Percentiles rank a stretch among this genome's conserved stretches.
Conservation (phyloP, 2,797 vertebrate species). For the Acipenser transmontanus region DNA sequence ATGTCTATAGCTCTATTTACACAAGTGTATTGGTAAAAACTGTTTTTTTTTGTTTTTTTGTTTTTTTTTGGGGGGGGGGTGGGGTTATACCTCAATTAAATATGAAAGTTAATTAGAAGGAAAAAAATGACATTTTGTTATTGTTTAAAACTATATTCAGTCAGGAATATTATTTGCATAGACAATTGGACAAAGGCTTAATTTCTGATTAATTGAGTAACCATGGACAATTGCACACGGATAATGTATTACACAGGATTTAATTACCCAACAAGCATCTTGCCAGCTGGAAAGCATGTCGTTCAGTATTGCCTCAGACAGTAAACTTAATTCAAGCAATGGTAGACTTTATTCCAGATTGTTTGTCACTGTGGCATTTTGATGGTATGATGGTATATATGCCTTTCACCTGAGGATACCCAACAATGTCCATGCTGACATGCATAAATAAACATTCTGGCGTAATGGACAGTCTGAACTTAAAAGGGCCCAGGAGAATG, state of each 20-base stretch:
- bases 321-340: conserved; percentile 12
- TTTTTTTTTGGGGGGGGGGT: neutral
- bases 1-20: no score
- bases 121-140: neutral
- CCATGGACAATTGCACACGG: conserved; percentile 22
- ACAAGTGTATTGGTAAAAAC: no score
- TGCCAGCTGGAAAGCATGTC: conserved; percentile 6
- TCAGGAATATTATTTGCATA: conserved; percentile 12
- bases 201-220: conserved; percentile 26
- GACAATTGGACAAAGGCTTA: conserved; percentile 8
- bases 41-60: no score
- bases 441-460: neutral
- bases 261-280: conserved; percentile 21
- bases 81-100: neutral
- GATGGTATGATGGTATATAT: neutral
- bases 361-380: neutral
- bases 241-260: conserved; percentile 23
- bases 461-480: neutral
- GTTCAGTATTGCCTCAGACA: conserved; percentile 13
- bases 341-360: conserved; percentile 10
- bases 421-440: conserved; percentile 5
- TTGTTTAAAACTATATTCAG: neutral
- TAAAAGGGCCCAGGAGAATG: no score
- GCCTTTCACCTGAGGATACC: no score
- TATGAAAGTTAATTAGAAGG: neutral